Percentiles rank a stretch among this genome's conserved stretches.
Conservation (phyloP, 2,113 vertebrate genomes). For the Esox niger region DNA sequence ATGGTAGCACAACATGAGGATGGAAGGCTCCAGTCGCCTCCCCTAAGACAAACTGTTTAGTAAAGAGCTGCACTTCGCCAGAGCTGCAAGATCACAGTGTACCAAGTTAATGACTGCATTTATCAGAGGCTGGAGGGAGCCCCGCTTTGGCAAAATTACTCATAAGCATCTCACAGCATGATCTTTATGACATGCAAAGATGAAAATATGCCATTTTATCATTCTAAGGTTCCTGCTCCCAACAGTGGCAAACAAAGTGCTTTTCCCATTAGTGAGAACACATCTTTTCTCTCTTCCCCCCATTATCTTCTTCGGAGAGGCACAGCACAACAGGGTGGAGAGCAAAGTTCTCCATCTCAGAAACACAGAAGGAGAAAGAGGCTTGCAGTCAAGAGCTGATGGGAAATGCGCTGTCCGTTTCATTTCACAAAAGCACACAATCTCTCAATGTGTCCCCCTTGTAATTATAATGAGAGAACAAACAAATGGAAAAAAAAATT, state of each 20-base stretch:
- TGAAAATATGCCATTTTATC: constrained; percentile 53
- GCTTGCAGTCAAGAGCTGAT: constrained; percentile 9
- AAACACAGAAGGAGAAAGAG: constrained; percentile 5
- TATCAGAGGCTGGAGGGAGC: constrained; percentile 48
- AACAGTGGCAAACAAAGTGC: constrained; percentile 50
- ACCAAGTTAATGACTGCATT: constrained; percentile 56
- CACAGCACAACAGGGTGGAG: constrained; percentile 16
- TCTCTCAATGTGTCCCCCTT: constrained; percentile 27
- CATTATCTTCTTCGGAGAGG: neutral
- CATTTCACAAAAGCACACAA: constrained; percentile 18
- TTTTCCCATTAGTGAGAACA: constrained; percentile 40
- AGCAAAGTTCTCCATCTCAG: constrained; percentile 19
- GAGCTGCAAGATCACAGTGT: constrained; percentile 47
- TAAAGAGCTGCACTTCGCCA: constrained; percentile 27
- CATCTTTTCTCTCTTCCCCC: neutral
- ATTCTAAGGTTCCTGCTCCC: constrained; percentile 36
- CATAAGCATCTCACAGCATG: constrained; percentile 53
- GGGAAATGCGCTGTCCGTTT: constrained; percentile 13
- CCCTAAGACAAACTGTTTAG: constrained; percentile 51
- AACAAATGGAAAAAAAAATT: too few species aligned
- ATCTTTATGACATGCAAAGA: constrained; percentile 48
- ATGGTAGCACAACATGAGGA: constrained; percentile 16
- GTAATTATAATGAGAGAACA: constrained; percentile 26
- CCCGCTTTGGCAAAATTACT: constrained; percentile 39
- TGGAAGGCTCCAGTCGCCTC: constrained; percentile 32